Conservation (phyloP, 1,140 invertebrate genomes). For the Hycleus cichorii region DNA sequence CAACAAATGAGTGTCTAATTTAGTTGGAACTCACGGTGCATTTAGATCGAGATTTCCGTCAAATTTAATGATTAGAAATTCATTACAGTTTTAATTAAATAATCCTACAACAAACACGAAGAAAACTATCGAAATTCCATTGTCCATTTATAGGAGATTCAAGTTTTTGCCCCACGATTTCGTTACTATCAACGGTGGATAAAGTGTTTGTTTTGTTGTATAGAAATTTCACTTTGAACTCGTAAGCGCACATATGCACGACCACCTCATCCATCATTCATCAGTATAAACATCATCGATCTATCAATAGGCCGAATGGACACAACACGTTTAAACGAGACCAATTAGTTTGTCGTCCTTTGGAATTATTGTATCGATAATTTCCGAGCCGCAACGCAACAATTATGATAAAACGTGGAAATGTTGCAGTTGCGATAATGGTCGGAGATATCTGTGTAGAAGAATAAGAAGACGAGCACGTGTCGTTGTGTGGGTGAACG, state of each 20-base stretch:
- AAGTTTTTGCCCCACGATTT: too few species aligned
- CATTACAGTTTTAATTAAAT: not conserved
- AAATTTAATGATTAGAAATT: not conserved
- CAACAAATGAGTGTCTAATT: too few species aligned
- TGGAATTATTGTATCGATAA: too few species aligned
- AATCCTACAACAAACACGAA: not conserved
- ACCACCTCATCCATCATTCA: not conserved
- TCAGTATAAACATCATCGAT: not conserved
- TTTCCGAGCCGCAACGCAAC: not conserved
- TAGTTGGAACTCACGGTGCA: too few species aligned
- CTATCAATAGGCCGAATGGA: not conserved
- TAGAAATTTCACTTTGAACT: too few species aligned
- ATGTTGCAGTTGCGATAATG: too few species aligned
- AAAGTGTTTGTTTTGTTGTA: too few species aligned
- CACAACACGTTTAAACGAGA: not conserved
- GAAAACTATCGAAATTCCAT: not conserved
- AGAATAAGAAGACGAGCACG: not conserved
- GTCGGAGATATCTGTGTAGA: too few species aligned
- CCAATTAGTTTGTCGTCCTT: not conserved
- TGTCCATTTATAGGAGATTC: not conserved
- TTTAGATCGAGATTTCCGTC: not conserved
- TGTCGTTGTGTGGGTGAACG: constrained; percentile 13
- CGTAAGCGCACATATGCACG: not conserved
- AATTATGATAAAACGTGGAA: too few species aligned
- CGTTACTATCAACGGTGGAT: too few species aligned